phyloP scores from a whole-genome alignment of 2,113 vertebrate species.

The Cisticola juncidis region DNA sequence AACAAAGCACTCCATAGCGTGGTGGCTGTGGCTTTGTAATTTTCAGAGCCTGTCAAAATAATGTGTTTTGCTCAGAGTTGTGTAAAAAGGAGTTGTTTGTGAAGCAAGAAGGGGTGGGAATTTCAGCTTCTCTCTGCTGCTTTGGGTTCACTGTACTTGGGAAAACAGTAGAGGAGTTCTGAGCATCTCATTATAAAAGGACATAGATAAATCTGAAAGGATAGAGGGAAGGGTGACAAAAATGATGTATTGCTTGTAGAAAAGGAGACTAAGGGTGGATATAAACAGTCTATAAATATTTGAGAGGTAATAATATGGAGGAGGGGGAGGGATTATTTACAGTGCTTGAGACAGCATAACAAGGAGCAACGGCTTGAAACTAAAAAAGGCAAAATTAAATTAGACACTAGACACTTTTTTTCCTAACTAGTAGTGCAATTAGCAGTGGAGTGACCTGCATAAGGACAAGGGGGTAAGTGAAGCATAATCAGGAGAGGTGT shows the following conservation, averaged over 20 bases:
- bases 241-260: slow-evolving; percentile 72
- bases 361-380: slow-evolving; percentile 71
- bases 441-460: slow-evolving; percentile 17
- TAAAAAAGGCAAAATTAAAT: slow-evolving; percentile 60
- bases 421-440: slow-evolving; percentile 59
- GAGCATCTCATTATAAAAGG: slow-evolving; percentile 73
- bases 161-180: background rate
- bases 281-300: slow-evolving; percentile 82
- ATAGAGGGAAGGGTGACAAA: slow-evolving; percentile 72
- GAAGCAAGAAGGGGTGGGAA: background rate
- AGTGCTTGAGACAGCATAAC: slow-evolving; percentile 70
- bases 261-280: slow-evolving; percentile 70
- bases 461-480: slow-evolving; percentile 64
- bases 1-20: background rate
- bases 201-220: slow-evolving; percentile 75
- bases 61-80: accelerated
- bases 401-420: slow-evolving; percentile 33
- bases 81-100: background rate
- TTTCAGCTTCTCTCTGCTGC: background rate
- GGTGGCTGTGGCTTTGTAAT: background rate
- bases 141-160: background rate
- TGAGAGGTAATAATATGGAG: slow-evolving; percentile 78
- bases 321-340: slow-evolving; percentile 77
- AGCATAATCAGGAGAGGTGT: slow-evolving; percentile 55
- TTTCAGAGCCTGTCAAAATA: background rate